Evolutionary conservation across 2,888 invertebrate genomes (phyloP), one percentile per base, ranked within the genome.

Genomic region (Elysia crispata): DNA sequence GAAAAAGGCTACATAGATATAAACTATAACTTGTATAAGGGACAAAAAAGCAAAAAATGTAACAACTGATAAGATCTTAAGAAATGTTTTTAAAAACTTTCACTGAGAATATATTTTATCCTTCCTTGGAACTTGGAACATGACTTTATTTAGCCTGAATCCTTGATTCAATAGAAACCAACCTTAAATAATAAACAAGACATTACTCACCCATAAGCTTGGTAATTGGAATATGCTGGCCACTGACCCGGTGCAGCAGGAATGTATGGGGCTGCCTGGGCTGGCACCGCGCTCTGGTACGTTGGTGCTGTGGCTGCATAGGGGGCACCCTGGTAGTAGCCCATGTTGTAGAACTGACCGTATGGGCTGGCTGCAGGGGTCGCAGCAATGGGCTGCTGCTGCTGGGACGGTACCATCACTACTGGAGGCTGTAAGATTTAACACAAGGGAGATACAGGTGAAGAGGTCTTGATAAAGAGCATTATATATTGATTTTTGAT

Each of bases 291-390:
- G 49, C 78, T 73, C 57, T 82, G 80, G 78, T 78, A 78, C 13
- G 78, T 64, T 11, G 73, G 78, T 50, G 83, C 83, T 33, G 73
- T 75, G 50, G 73, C 72, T 15, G 77, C 82, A 31, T 81, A 82
- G 50, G 78, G 80, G 77, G 64, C 79, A 76, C 85, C 69, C 76
- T 85, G 86, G 84, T 86, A 87, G 83, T 84, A 86, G 62, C 87
- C 88, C 87, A 89, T 88, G 79, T 87, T 88, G 82, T 88, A 89
- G 81, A 85, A 87, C 81, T 86, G 86, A 15, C 60, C 23, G 69
- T 85, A 86, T 6, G 85, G 76, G 30, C 49, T 70, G 15, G 82
- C 50, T 1, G 78, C 78, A 0, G 78, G 54, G 82, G 84, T 54
- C 82, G 83, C 74, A 82, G 84, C 77, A 73, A 84, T 70, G 84